Evolutionary conservation across 2,888 invertebrate species (phyloP).

Genomic region (Philaethria dido): DNA sequence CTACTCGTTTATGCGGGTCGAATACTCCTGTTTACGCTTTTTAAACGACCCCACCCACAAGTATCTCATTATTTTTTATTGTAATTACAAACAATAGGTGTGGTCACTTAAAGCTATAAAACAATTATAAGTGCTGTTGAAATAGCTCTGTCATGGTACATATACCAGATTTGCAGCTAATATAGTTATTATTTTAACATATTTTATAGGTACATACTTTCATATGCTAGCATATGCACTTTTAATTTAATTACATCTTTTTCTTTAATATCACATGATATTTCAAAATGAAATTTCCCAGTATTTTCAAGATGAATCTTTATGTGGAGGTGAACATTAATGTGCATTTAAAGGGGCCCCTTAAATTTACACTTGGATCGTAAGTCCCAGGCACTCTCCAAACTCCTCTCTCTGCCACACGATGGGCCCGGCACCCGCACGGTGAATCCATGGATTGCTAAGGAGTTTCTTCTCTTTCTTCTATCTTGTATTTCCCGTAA

Average conservation of each 20-base stretch:
- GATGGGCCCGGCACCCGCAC: no score
- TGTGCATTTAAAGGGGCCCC: no score
- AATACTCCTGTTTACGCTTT: slow-evolving; percentile 82
- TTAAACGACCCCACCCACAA: slow-evolving; percentile 79
- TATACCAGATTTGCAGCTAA: background rate
- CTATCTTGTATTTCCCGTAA: no score
- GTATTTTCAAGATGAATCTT: no score
- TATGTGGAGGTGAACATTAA: no score
- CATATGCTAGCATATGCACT: background rate
- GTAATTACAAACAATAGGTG: slow-evolving; percentile 49
- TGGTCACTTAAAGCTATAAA: slow-evolving; percentile 42
- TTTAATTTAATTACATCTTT: background rate
- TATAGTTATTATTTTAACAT: background rate
- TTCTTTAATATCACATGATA: no score
- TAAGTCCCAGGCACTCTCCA: no score
- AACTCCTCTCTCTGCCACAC: no score
- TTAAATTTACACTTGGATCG: no score
- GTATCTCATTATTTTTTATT: slow-evolving; percentile 58
- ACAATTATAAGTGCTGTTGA: slow-evolving; percentile 15
- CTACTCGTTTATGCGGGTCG: slow-evolving; percentile 81
- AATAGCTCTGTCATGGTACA: background rate
- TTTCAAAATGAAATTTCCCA: no score
- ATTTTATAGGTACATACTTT: background rate
- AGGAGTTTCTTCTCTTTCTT: no score
- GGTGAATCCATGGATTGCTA: no score